Evolutionary conservation across 2,797 vertebrate species (phyloP), one percentile per base, ranked within the genome.

Genomic region (Acipenser transmontanus): DNA sequence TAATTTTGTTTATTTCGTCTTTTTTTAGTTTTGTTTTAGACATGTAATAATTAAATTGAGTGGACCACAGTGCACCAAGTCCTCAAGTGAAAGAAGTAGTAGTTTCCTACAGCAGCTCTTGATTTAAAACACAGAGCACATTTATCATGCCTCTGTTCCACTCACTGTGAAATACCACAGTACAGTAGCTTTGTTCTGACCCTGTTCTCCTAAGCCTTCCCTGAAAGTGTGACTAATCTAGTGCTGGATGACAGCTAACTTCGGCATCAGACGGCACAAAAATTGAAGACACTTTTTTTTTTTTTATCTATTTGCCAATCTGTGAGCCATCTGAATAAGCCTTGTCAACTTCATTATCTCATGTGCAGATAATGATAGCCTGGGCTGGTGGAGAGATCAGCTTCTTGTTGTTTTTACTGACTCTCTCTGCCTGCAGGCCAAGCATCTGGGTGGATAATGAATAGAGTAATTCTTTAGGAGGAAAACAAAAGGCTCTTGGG

Each of bases 201-300:
- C 88, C 81, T 84, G 62, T 88, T 86, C 87, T 89, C 84, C 80
- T 81, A 84, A 87, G 84, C 86, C 87, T 80, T 88, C 86, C 86
- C 88, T 91, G 87, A 89, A 88, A 92, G 89, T 90, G 85, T 88
- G 87, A 90, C 86, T 88, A 87, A 91, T 91, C 87, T 88, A 85
- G 84, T 82, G 82, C 84, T 67, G 84, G 86, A 88, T 91, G 89
- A 92, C 89, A 90, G 89, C 89, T 83, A 87, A 88, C 88, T 87
- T 90, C 87, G 89, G 89, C 83, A 86, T 90, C 87, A 89, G 88
- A 87, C 88, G 85, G 86, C 86, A 87, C 80, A 88, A 87, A 89
- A 92, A 91, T 91, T 90, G 86, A 90, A 90, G 87, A 90, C 83
- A 91, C 87, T 89, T 91, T 91, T 91, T 91, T 91, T 91, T 90